These are phyloP conservation scores for Mallotus villosus DNA, from an alignment of 2,797 vertebrate species.

Conservation along the genomic window DNA sequence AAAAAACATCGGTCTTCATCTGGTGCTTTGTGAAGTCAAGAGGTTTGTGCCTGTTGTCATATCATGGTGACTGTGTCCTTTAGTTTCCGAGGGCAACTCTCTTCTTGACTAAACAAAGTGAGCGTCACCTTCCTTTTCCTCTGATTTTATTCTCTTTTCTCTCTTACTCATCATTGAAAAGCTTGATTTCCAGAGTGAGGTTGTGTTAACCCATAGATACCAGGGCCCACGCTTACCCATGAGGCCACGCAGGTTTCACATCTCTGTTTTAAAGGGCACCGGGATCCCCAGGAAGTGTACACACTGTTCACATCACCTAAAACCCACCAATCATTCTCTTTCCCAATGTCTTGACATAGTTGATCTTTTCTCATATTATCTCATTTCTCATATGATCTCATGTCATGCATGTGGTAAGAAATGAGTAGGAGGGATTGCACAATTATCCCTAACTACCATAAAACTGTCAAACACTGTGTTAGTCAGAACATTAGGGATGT, in stretches of 20 bases:
- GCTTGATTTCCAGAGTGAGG: not conserved
- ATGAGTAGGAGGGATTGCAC: not conserved
- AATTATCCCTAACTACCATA: not conserved
- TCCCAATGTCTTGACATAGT: too few relatives aligned
- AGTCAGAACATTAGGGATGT: not conserved
- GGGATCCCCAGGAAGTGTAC: constrained; percentile 36
- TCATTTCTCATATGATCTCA: too few relatives aligned
- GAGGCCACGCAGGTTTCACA: constrained; percentile 35
- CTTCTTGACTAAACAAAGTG: not conserved
- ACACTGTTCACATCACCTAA: not conserved
- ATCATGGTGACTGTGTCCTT: not conserved
- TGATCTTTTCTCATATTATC: too few relatives aligned
- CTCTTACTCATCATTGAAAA: not conserved
- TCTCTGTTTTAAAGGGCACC: constrained; percentile 42
- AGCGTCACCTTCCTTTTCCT: not conserved
- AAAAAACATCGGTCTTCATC: too few relatives aligned
- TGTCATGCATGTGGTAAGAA: not conserved
- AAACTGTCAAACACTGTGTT: not conserved
- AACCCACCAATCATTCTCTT: too few relatives aligned
- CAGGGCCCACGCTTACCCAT: not conserved
- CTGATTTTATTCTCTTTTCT: not conserved
- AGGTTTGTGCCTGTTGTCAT: not conserved
- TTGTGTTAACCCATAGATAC: too few relatives aligned
- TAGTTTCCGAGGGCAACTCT: not conserved
- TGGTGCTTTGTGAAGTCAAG: not conserved